Percentiles rank a stretch among this genome's conserved stretches.
These are phyloP conservation scores for Eublepharis macularius DNA, from an alignment of 2,113 vertebrate species.

Conservation along the genomic window DNA sequence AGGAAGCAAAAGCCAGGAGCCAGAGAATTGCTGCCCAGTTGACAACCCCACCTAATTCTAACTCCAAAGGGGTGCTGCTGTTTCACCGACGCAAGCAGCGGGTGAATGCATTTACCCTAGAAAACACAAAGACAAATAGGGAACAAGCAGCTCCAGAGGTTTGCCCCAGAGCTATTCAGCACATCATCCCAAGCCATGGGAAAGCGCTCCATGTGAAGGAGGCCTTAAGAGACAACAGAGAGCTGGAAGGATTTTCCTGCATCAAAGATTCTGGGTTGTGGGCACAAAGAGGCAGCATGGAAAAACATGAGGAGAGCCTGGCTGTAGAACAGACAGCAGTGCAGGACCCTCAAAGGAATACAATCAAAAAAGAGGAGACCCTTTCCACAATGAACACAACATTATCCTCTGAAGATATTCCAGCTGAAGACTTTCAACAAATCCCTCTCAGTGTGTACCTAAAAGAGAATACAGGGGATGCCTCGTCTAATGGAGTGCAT, in stretches of 20 bases:
- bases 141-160: constrained; percentile 50
- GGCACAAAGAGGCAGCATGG: constrained; percentile 71
- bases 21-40: constrained; percentile 92
- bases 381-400: neutral
- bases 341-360: neutral
- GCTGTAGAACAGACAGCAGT: constrained; percentile 29
- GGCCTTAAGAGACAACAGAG: constrained; percentile 44
- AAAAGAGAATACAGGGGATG: constrained; percentile 72
- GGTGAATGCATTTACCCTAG: constrained; percentile 84
- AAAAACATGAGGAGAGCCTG: constrained; percentile 69
- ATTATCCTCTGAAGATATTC: constrained; percentile 27
- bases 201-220: constrained; percentile 70
- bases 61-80: constrained; percentile 91
- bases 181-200: constrained; percentile 68
- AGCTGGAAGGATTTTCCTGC: neutral
- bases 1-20: constrained; percentile 87
- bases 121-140: constrained; percentile 66
- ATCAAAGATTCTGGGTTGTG: constrained; percentile 6
- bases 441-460: constrained; percentile 75
- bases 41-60: constrained; percentile 84
- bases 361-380: neutral
- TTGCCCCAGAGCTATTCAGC: constrained; percentile 39
- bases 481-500: constrained; percentile 68
- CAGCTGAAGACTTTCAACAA: constrained; percentile 46
- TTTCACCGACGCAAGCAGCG: constrained; percentile 91